Evolutionary conservation across 2,797 vertebrate genomes (phyloP).

Genomic region (Chromis chromis): DNA sequence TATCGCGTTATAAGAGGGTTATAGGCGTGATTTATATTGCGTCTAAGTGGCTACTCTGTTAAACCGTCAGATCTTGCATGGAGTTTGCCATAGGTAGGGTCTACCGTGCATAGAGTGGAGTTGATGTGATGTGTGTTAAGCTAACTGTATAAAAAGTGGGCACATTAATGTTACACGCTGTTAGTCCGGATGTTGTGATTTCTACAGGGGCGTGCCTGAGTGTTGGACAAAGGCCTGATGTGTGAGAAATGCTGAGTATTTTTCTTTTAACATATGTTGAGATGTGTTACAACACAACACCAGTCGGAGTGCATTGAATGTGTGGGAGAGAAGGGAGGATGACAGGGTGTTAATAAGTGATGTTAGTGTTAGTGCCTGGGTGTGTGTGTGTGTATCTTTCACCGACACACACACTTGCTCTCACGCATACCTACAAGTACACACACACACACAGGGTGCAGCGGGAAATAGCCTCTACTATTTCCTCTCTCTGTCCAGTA

Average conservation of each 20-base stretch:
- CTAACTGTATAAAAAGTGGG: neutral
- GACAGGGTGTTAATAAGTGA: conserved; percentile 22
- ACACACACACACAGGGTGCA: conserved; percentile 34
- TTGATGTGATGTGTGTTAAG: neutral
- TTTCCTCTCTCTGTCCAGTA: conserved; percentile 77
- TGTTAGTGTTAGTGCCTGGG: conserved; percentile 5
- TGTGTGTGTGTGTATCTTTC: conserved; percentile 5
- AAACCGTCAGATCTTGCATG: neutral
- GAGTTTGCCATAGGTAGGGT: neutral
- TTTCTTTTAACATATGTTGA: neutral
- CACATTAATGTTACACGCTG: conserved; percentile 12
- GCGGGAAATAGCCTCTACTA: conserved; percentile 66
- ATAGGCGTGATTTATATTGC: neutral
- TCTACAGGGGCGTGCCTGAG: conserved; percentile 34
- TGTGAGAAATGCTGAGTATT: conserved; percentile 16
- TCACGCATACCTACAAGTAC: conserved; percentile 19
- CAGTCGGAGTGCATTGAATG: conserved; percentile 8
- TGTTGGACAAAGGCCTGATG: conserved; percentile 15
- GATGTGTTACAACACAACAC: conserved; percentile 13
- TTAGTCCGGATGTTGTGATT: conserved; percentile 39
- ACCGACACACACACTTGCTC: conserved; percentile 2
- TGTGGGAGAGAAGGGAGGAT: conserved; percentile 16
- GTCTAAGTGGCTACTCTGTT: neutral
- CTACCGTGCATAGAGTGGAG: neutral
- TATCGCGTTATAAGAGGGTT: neutral